phyloP scores from a whole-genome alignment of 2,797 vertebrate genomes.

The Notolabrus celidotus region DNA sequence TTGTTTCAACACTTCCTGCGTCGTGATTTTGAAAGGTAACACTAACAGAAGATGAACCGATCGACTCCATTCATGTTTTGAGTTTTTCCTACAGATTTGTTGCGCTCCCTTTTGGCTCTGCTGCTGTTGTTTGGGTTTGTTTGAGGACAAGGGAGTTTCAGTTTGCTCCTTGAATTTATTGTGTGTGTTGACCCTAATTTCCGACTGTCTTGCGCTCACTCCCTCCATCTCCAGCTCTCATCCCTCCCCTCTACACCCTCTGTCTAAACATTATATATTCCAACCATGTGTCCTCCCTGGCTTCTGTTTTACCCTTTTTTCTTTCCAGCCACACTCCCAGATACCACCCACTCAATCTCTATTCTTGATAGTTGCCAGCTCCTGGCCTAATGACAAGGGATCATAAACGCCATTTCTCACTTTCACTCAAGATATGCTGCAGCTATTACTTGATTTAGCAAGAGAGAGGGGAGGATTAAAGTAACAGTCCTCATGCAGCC shows the following conservation, averaged over 20 bases:
- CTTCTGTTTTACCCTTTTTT: constrained; percentile 1
- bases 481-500: not conserved
- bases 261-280: constrained; percentile 32
- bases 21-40: not conserved
- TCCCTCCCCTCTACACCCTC: constrained; percentile 32
- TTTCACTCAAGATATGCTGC: constrained; percentile 6
- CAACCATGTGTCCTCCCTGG: too few species aligned
- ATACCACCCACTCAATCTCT: not conserved
- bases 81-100: constrained; percentile 3
- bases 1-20: not conserved
- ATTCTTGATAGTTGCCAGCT: constrained; percentile 12
- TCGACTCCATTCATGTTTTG: constrained; percentile 4
- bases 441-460: not conserved
- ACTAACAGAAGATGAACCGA: constrained; percentile 2
- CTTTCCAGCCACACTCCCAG: constrained; percentile 20
- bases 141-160: constrained; percentile 45
- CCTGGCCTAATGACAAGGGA: constrained; percentile 12
- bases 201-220: not conserved
- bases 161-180: constrained; percentile 53
- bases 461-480: not conserved
- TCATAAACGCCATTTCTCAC: constrained; percentile 22
- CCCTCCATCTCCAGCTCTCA: constrained; percentile 11
- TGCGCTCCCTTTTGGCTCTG: not conserved
- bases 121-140: constrained; percentile 41
- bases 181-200: constrained; percentile 59